phyloP scores from a whole-genome alignment of 2,888 invertebrate species.

The Tanytarsus gracilentus region DNA sequence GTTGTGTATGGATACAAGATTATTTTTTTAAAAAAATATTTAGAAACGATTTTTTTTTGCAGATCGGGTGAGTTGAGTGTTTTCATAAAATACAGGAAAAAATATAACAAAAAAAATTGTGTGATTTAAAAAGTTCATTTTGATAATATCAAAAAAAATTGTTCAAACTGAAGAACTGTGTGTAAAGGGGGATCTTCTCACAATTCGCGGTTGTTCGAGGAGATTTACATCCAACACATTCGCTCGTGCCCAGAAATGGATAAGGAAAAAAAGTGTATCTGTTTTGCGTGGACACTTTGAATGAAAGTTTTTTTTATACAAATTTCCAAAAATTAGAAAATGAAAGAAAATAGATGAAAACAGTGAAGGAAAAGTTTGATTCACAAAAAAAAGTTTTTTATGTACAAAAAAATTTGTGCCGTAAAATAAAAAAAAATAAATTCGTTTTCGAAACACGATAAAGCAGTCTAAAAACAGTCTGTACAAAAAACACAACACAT shows the following conservation, averaged over 20 bases:
- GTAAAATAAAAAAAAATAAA: too few species aligned
- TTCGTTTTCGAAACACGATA: too few species aligned
- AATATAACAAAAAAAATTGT: background rate
- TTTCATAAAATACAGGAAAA: too few species aligned
- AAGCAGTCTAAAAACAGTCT: too few species aligned
- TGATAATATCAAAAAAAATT: background rate
- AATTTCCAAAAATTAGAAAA: too few species aligned
- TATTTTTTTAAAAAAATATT: too few species aligned
- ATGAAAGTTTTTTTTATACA: too few species aligned
- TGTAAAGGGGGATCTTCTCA: conserved; percentile 75
- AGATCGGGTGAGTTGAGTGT: conserved; percentile 25
- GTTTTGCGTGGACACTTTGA: too few species aligned
- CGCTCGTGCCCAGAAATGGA: conserved; percentile 43
- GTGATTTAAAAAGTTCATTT: background rate
- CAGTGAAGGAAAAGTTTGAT: background rate
- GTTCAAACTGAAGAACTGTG: conserved; percentile 69
- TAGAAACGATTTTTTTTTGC: too few species aligned
- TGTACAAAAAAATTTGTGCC: conserved; percentile 40
- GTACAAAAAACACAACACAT: conserved; percentile 28
- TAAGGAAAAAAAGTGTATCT: conserved; percentile 28
- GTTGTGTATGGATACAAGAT: too few species aligned
- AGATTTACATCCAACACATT: conserved; percentile 43
- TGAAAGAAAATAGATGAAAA: too few species aligned
- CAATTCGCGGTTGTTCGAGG: conserved; percentile 45
- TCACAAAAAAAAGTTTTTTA: conserved; percentile 30